Evolutionary conservation across 2,797 vertebrate genomes (phyloP), one percentile per base, ranked within the genome.

Genomic region (Naso thynnoides): DNA sequence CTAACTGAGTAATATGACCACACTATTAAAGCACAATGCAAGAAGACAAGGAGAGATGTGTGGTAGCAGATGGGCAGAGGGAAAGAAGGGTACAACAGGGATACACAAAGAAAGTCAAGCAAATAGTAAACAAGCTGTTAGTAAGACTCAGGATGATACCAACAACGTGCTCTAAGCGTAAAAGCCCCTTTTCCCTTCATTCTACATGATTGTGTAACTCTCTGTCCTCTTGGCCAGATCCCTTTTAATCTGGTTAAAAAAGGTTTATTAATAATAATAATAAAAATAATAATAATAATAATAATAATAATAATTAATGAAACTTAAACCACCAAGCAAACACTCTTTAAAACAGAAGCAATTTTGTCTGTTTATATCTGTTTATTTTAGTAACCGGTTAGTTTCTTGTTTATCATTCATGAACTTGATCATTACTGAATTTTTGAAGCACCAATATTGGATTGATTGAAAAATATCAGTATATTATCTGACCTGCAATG

Each of bases 1-100:
- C 95, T 94, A 92, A 76, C 93, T 95, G 94, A 92, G 95, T 93
- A 83, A 95, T 94, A 94, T 95, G 93, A 87, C 44, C 93, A 94
- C 92, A 94, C 90, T 76, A 31, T 89, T 76, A 57, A 80, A 72
- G 79, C 84, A 85, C 84, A 81, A 73, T 52, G 72, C 73, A 72
- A 64, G 44, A 58, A 59, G 41, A 86, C 57, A 52, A 44, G 56
- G 26, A 29, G 59, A 79, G 29, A 52, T 44, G 49, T 72, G 70
- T 71, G 72, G 64, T 53, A 76, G 70, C 70, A 85, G 78, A 82
- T 73, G 77, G 79, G 76, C 6, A 5, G 26, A 62, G 5, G 44
- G 27, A 75, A 57, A 47, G 47, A 8, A 0, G 19, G 33, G 38
- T 49, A 55, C 55, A 56, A 47, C 41, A 64, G 45, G 48, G 42